These are phyloP conservation scores for Enteromius trimaculatus DNA, from an alignment of 2,797 vertebrate genomes.

Conservation along the genomic window DNA sequence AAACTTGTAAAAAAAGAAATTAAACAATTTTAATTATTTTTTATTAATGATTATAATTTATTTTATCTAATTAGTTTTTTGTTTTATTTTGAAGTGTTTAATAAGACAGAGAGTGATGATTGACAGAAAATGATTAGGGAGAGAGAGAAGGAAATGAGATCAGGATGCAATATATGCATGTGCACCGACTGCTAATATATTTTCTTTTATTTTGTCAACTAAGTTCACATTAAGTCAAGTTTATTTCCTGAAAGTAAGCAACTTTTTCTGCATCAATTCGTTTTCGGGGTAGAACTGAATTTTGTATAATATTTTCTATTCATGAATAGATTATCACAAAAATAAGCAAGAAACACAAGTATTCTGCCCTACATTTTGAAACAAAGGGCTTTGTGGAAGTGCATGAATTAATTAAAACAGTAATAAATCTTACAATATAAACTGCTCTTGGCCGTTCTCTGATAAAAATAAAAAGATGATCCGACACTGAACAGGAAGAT, in stretches of 20 bases:
- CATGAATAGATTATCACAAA: conserved; percentile 38
- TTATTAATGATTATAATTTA: not conserved
- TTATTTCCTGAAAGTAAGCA: not conserved
- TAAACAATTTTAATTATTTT: not conserved
- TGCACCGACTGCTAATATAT: not conserved
- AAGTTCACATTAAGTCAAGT: not conserved
- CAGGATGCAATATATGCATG: not conserved
- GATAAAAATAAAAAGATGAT: not conserved
- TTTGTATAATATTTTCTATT: conserved; percentile 9
- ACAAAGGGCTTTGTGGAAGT: conserved; percentile 36
- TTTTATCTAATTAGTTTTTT: not conserved
- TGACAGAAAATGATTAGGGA: not conserved
- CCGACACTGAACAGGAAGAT: not conserved
- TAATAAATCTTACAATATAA: conserved; percentile 12
- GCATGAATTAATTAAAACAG: conserved; percentile 33
- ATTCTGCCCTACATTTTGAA: conserved; percentile 30
- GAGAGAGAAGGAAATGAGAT: not conserved
- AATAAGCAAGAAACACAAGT: conserved; percentile 9
- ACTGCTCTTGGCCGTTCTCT: not conserved
- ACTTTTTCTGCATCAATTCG: not conserved
- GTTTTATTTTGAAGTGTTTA: not conserved
- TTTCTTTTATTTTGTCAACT: not conserved
- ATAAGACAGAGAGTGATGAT: not conserved
- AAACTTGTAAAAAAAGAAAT: not conserved
- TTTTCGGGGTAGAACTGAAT: conserved; percentile 9